Conservation (phyloP, 2,797 vertebrate genomes). For the Chelon labrosus region DNA sequence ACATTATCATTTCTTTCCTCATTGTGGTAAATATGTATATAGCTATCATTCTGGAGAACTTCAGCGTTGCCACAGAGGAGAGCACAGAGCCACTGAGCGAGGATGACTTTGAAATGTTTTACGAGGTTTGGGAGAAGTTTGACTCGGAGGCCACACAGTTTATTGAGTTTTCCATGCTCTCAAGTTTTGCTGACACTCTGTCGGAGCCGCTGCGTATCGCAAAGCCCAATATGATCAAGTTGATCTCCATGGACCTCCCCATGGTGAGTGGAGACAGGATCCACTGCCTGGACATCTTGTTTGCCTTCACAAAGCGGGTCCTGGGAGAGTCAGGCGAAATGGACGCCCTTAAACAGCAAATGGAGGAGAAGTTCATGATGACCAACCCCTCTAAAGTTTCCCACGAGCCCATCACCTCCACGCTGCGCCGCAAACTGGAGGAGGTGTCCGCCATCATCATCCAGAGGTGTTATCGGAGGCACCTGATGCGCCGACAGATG, state of each 20-base stretch:
- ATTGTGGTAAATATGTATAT: constrained; percentile 99
- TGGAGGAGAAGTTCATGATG: constrained; percentile 99
- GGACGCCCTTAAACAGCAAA: constrained; percentile 98
- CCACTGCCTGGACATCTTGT: constrained; percentile 99
- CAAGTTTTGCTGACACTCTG: constrained; percentile 92
- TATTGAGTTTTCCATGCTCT: constrained; percentile 94
- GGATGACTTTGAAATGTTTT: constrained; percentile 99
- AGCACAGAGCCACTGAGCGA: constrained; percentile 97
- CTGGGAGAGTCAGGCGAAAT: constrained; percentile 97
- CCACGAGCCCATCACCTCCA: constrained; percentile 97
- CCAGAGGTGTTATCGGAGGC: constrained; percentile 93
- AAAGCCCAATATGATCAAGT: constrained; percentile 94
- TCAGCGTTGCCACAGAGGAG: constrained; percentile 98
- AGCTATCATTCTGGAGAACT: constrained; percentile 99
- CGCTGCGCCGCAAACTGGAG: constrained; percentile 93
- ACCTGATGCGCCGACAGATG: constrained; percentile 92
- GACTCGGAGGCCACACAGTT: constrained; percentile 97
- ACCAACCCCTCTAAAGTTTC: constrained; percentile 96
- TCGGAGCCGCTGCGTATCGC: constrained; percentile 95
- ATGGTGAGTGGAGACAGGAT: constrained; percentile 98
- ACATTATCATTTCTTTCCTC: constrained; percentile 99
- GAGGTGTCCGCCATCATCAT: constrained; percentile 92
- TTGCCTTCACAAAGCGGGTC: constrained; percentile 98
- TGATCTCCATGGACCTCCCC: constrained; percentile 97
- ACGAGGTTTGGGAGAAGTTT: constrained; percentile 99